A percentile compares a stretch with the other conserved stretches of the same genome.
Conservation (phyloP, 2,888 invertebrate genomes). For the Stenolophus ochropezus region DNA sequence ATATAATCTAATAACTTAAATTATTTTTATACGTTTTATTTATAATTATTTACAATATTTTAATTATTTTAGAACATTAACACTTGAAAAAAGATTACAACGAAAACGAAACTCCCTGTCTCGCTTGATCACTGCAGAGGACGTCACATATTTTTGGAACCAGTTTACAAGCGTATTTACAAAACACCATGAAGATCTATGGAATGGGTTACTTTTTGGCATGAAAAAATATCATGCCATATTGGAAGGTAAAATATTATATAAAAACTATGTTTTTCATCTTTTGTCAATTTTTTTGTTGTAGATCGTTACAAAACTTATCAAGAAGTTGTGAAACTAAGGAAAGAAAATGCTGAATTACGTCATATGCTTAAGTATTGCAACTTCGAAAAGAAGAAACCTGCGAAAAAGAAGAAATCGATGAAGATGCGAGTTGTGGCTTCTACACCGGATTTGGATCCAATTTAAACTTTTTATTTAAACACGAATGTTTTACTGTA, state of each 20-base stretch:
- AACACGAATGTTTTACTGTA: background rate
- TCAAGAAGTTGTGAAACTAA: constrained; percentile 79
- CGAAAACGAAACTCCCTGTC: constrained; percentile 74
- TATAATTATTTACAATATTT: background rate
- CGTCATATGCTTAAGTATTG: constrained; percentile 78
- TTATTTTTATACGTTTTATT: background rate
- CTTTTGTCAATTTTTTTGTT: background rate
- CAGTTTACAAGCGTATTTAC: constrained; percentile 79
- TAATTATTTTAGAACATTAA: constrained; percentile 63
- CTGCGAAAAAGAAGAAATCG: constrained; percentile 59
- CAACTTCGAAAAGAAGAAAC: constrained; percentile 19
- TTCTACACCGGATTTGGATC: background rate
- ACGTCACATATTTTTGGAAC: constrained; percentile 81
- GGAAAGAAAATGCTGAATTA: constrained; percentile 82
- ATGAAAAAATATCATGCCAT: constrained; percentile 79
- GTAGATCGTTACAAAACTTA: constrained; percentile 75
- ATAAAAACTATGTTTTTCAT: background rate
- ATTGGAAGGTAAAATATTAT: constrained; percentile 22
- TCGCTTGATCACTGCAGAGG: constrained; percentile 74
- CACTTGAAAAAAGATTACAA: constrained; percentile 69
- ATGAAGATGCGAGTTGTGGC: background rate
- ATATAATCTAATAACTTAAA: too few species aligned
- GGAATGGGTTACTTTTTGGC: constrained; percentile 81
- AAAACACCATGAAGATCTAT: constrained; percentile 79
- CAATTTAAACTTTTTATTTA: background rate